phyloP scores from a whole-genome alignment of 2,113 vertebrate genomes.

The Ctenomys sociabilis region DNA sequence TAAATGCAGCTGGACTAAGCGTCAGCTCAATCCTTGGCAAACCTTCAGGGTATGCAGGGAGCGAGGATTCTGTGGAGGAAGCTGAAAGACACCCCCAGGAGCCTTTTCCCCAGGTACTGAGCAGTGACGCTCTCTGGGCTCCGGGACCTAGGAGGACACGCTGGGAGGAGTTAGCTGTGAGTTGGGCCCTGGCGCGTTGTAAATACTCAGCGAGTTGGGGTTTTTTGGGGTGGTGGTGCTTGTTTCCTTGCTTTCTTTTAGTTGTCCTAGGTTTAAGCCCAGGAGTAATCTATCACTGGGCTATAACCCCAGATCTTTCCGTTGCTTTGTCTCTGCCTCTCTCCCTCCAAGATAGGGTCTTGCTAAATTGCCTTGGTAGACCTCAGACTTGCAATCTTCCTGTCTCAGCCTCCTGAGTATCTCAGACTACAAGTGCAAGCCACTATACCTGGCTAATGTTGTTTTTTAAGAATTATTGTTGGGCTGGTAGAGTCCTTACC shows the following conservation, averaged over 20 bases:
- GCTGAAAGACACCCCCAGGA: neutral
- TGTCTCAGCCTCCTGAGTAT: neutral
- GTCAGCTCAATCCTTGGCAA: conserved; percentile 55
- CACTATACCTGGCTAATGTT: neutral
- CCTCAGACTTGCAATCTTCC: neutral
- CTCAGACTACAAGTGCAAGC: neutral
- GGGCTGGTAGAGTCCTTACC: neutral
- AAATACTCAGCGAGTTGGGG: neutral
- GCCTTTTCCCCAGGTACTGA: neutral
- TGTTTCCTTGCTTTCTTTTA: neutral
- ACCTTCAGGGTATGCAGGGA: neutral
- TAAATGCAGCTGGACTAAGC: conserved; percentile 54
- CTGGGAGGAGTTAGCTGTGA: neutral
- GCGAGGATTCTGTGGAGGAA: neutral
- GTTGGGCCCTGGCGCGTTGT: neutral
- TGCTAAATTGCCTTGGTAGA: neutral
- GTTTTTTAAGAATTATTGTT: neutral
- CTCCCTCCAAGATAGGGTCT: neutral
- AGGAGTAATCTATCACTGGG: neutral
- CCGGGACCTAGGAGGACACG: neutral
- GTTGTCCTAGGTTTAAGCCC: neutral
- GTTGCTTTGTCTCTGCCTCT: too few relatives aligned
- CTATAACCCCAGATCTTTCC: neutral
- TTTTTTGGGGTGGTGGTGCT: neutral
- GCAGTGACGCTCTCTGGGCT: too few relatives aligned